A percentile compares a stretch with the other conserved stretches of the same genome.
Conservation (phyloP, 2,113 vertebrate species). For the Hippocampus zosterae region DNA sequence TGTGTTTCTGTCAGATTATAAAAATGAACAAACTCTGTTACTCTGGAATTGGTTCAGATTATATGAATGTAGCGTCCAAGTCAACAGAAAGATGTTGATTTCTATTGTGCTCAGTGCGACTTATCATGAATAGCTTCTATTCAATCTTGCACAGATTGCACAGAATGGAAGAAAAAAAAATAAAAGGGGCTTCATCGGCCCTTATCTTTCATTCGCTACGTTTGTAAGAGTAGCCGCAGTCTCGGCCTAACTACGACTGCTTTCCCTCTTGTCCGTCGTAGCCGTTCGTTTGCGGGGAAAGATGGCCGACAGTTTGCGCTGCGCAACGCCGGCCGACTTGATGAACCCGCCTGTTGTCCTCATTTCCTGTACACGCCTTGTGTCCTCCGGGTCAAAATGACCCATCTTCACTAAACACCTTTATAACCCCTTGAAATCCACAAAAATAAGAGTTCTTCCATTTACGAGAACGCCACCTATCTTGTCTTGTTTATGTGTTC, state of each 20-base stretch:
- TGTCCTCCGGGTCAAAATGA: too few relatives aligned
- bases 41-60: neutral
- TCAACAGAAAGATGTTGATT: neutral
- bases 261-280: constrained; percentile 8
- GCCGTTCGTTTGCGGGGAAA: constrained; percentile 29
- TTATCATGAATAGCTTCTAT: constrained; percentile 38
- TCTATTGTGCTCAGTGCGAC: neutral
- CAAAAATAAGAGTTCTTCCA: too few relatives aligned
- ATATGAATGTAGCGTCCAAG: neutral
- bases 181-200: neutral
- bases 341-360: too few relatives aligned
- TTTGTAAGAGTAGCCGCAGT: neutral
- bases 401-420: too few relatives aligned
- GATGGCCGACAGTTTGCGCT: constrained; percentile 15
- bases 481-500: too few relatives aligned
- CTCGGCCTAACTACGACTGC: neutral
- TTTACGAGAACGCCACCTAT: too few relatives aligned
- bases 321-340: constrained; percentile 36
- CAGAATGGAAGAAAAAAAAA: neutral
- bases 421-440: too few relatives aligned
- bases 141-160: constrained; percentile 46
- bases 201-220: neutral
- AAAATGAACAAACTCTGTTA: neutral
- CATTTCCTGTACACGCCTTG: too few relatives aligned
- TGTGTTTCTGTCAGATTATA: constrained; percentile 3